Evolutionary conservation across 1,140 invertebrate species (phyloP).

Genomic region (Portunus trituberculatus): DNA sequence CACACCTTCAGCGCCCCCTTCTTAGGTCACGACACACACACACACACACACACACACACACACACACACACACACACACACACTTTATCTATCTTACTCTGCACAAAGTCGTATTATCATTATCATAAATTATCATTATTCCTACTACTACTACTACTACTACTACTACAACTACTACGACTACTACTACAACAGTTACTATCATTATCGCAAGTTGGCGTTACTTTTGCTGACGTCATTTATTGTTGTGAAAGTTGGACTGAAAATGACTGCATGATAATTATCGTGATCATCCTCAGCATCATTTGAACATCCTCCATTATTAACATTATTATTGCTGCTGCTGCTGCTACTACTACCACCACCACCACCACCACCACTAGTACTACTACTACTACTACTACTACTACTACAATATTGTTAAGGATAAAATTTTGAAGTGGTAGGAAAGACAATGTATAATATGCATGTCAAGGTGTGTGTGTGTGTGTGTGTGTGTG

Average conservation of each 20-base stretch:
- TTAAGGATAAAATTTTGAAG: too few relatives aligned
- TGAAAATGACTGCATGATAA: background rate
- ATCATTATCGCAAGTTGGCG: background rate
- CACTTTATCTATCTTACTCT: background rate
- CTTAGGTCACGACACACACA: conserved; percentile 12
- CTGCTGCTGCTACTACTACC: too few relatives aligned
- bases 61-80: background rate
- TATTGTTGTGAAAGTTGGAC: too few relatives aligned
- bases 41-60: conserved; percentile 20
- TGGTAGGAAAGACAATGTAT: too few relatives aligned
- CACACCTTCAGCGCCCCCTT: background rate
- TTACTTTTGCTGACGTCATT: background rate
- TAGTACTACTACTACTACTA: too few relatives aligned
- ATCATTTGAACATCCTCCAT: too few relatives aligned
- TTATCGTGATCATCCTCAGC: background rate
- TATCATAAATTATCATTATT: background rate
- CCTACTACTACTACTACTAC: background rate
- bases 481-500: background rate
- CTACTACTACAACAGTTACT: background rate
- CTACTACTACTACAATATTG: too few relatives aligned
- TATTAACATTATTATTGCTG: too few relatives aligned
- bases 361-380: too few relatives aligned
- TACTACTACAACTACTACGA: background rate
- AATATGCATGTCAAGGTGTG: too few relatives aligned
- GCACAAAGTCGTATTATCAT: background rate